phyloP scores from a whole-genome alignment of 2,888 invertebrate genomes.

The Ophion costatus region DNA sequence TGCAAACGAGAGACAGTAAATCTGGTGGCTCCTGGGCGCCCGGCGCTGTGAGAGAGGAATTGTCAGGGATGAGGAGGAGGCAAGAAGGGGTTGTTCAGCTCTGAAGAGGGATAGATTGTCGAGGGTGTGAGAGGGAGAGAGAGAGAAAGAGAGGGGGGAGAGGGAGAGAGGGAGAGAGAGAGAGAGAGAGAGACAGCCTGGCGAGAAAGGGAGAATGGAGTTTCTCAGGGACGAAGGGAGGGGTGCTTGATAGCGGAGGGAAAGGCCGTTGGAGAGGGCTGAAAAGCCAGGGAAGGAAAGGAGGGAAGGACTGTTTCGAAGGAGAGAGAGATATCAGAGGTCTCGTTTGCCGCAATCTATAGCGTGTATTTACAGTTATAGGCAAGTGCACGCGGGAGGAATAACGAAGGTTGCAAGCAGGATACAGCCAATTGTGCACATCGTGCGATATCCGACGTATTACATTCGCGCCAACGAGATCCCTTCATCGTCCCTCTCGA shows the following conservation, averaged over 20 bases:
- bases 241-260: too few relatives aligned
- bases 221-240: neutral
- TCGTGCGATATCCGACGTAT: slow-evolving; percentile 29
- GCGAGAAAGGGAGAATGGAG: neutral
- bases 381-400: neutral
- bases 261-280: too few relatives aligned
- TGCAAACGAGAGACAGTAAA: slow-evolving; percentile 76
- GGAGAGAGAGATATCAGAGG: slow-evolving; percentile 1
- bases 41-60: neutral
- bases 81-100: neutral
- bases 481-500: neutral
- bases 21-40: slow-evolving; percentile 62
- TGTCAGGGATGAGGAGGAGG: neutral
- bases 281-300: neutral
- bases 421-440: slow-evolving; percentile 17
- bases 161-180: neutral
- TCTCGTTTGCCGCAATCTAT: slow-evolving; percentile 27
- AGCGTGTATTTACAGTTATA: slow-evolving; percentile 27
- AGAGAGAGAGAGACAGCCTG: neutral
- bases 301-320: neutral
- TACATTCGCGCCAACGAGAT: slow-evolving; percentile 26
- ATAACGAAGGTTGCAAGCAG: slow-evolving; percentile 27
- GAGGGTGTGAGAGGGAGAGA: neutral
- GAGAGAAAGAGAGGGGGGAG: too few relatives aligned
- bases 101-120: neutral